phyloP scores from a whole-genome alignment of 2,113 vertebrate genomes.

The human region GRCh38 chr18:26914501-26915000 shows the following conservation, averaged over 20 bases:
- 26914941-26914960: conserved; percentile 22
- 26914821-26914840: neutral
- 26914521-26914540: neutral
- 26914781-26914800: conserved; percentile 24
- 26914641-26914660: neutral
- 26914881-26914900: neutral
- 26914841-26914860: neutral
- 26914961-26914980: too few relatives aligned
- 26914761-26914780: conserved; percentile 40
- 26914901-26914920: conserved; percentile 18
- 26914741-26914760: neutral
- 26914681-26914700: neutral
- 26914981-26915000: neutral
- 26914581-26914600: neutral
- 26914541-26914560: neutral
- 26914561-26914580: conserved; percentile 14
- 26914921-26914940: conserved; percentile 24
- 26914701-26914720: conserved; percentile 37
- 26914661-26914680: neutral
- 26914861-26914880: neutral
- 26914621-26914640: neutral
- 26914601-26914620: neutral
- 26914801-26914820: conserved; percentile 29
- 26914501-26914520: neutral
- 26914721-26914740: conserved; percentile 42